phyloP scores from a whole-genome alignment of 2,113 vertebrate genomes.

The Microtus pennsylvanicus region DNA sequence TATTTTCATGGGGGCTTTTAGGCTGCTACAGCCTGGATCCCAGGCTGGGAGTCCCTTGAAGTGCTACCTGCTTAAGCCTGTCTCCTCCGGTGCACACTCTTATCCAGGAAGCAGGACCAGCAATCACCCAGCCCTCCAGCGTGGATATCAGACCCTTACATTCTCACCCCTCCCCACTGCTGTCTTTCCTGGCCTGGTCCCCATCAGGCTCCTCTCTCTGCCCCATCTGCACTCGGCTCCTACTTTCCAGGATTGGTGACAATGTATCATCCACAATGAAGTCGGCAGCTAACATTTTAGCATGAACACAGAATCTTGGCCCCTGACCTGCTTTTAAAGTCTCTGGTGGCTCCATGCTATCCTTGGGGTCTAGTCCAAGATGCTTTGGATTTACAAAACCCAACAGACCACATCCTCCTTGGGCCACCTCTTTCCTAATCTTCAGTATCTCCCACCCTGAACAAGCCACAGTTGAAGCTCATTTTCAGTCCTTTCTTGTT shows the following conservation, averaged over 20 bases:
- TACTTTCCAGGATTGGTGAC: not conserved
- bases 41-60: not conserved
- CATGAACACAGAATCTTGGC: not conserved
- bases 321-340: not conserved
- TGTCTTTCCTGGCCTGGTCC: not conserved
- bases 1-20: not conserved
- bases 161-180: not conserved
- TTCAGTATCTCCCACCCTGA: not conserved
- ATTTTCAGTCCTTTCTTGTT: not conserved
- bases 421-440: not conserved
- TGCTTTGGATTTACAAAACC: not conserved
- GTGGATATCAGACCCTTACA: not conserved
- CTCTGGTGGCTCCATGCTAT: not conserved
- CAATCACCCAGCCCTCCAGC: not conserved
- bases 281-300: not conserved
- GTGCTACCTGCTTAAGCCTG: not conserved
- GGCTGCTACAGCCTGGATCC: not conserved
- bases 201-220: not conserved
- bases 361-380: conserved; percentile 17
- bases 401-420: conserved; percentile 45
- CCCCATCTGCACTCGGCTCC: not conserved
- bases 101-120: not conserved
- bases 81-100: not conserved
- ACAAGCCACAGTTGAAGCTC: not conserved
- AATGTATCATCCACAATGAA: not conserved